phyloP scores from a whole-genome alignment of 2,888 invertebrate genomes.

The Meta bourneti region DNA sequence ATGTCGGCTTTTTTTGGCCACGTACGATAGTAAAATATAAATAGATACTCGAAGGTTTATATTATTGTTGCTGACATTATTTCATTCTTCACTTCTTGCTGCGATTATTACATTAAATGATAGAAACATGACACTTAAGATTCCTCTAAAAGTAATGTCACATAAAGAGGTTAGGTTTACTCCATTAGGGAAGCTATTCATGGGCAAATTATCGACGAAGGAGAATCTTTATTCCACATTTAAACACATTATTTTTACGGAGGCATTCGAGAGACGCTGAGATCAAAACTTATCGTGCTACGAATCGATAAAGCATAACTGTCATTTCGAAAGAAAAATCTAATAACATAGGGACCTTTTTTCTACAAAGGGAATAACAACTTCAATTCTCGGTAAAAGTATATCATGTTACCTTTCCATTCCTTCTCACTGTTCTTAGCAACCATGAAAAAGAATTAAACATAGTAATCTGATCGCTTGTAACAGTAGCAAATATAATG shows the following conservation, averaged over 20 bases:
- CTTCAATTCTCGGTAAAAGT: background rate
- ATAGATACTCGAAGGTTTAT: too few relatives aligned
- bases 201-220: background rate
- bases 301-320: background rate
- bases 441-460: background rate
- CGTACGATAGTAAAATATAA: too few relatives aligned
- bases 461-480: background rate
- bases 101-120: background rate
- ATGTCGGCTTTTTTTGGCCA: too few relatives aligned
- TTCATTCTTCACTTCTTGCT: too few relatives aligned
- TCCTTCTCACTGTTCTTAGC: background rate
- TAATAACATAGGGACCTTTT: background rate
- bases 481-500: background rate
- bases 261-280: background rate
- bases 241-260: background rate
- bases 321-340: slow-evolving; percentile 20
- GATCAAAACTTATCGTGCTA: background rate
- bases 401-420: background rate
- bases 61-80: too few relatives aligned
- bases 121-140: background rate
- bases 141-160: background rate
- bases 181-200: background rate
- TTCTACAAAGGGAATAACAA: background rate
- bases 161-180: background rate
- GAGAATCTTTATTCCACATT: background rate